Conservation (phyloP, 2,113 vertebrate genomes). For the Chaetodon auriga region DNA sequence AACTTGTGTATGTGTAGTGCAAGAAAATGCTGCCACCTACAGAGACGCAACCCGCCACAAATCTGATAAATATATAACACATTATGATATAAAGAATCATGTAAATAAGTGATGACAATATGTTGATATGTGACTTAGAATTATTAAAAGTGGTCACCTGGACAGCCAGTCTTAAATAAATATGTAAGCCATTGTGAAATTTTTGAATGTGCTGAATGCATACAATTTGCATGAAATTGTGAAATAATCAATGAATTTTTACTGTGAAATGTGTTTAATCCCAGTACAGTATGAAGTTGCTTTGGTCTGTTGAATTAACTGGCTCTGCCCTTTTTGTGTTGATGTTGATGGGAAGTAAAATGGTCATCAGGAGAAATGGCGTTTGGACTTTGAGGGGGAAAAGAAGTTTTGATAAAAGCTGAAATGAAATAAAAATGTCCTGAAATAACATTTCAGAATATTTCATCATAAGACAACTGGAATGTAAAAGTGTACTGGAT, state of each 20-base stretch:
- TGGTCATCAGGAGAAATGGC: background rate
- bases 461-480: constrained; percentile 6
- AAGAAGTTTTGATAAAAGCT: background rate
- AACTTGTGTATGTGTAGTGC: background rate
- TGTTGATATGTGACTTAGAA: no score
- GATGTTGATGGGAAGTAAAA: background rate
- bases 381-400: no score
- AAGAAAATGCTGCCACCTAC: background rate
- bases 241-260: no score
- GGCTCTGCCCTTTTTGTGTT: background rate
- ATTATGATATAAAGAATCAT: background rate
- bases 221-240: no score
- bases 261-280: no score
- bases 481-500: background rate
- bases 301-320: background rate
- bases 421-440: background rate
- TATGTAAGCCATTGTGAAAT: no score
- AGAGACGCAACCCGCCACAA: background rate
- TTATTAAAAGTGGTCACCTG: no score
- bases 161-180: no score
- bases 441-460: background rate
- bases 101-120: background rate
- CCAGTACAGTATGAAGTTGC: background rate
- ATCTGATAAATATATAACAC: background rate
- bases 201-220: no score